phyloP scores from a whole-genome alignment of 2,797 vertebrate species.

The Anas georgica region DNA sequence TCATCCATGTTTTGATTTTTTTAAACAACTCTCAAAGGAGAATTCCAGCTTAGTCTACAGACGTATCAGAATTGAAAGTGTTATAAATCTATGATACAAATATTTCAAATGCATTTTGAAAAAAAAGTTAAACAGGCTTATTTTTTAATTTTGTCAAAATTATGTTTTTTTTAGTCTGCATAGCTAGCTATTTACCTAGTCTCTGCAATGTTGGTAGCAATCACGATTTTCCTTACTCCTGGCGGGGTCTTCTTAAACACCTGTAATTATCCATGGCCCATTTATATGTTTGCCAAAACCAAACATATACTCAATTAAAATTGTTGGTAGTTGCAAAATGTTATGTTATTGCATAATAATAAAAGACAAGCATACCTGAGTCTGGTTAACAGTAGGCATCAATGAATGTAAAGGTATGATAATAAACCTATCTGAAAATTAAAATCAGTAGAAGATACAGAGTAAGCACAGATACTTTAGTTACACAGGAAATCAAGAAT shows the following conservation, averaged over 20 bases:
- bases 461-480: constrained; percentile 5
- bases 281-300: background rate
- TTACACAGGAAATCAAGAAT: background rate
- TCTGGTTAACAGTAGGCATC: constrained; percentile 98
- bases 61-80: background rate
- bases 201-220: constrained; percentile 98
- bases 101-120: accelerated
- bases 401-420: constrained; percentile 97
- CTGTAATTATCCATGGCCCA: constrained; percentile 74
- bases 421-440: constrained; percentile 89
- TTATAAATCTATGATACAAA: background rate
- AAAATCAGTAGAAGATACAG: background rate
- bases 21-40: background rate
- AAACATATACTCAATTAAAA: background rate
- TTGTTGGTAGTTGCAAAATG: background rate
- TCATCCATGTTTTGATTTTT: background rate
- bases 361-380: constrained; percentile 83
- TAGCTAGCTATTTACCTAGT: constrained; percentile 85
- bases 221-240: constrained; percentile 96
- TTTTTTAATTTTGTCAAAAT: background rate
- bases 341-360: background rate
- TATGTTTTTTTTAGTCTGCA: background rate
- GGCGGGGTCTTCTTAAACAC: constrained; percentile 96
- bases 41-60: background rate
- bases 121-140: background rate